These are phyloP conservation scores for Chaetura pelagica DNA, from an alignment of 2,113 vertebrate species.

Conservation along the genomic window DNA sequence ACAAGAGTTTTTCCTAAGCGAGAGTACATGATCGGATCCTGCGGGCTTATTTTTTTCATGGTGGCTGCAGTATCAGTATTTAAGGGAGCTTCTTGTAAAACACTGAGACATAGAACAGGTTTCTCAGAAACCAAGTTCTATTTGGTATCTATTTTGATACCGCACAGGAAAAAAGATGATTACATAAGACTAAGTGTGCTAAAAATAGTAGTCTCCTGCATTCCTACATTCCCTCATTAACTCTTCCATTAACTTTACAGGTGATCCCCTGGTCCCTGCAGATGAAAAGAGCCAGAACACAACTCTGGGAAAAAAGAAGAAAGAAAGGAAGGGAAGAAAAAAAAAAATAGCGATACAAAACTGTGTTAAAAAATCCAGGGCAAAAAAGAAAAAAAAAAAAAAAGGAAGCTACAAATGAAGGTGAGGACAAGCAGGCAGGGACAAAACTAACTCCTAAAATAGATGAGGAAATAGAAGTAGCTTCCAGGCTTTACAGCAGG, in stretches of 20 bases:
- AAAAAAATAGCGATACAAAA: background rate
- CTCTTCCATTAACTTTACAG: constrained; percentile 60
- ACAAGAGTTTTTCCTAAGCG: background rate
- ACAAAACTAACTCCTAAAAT: constrained; percentile 50
- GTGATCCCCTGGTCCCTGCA: constrained; percentile 3
- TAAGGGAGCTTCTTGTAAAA: constrained; percentile 33
- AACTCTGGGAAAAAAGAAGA: background rate
- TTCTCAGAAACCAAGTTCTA: constrained; percentile 58
- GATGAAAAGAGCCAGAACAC: background rate
- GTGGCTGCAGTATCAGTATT: background rate
- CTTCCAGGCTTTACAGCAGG: constrained; percentile 33
- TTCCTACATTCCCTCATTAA: constrained; percentile 63
- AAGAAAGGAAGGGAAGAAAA: too few relatives aligned
- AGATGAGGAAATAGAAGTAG: constrained; percentile 56
- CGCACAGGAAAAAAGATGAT: constrained; percentile 31
- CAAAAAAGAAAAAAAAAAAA: background rate
- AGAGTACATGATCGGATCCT: background rate
- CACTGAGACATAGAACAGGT: constrained; percentile 42
- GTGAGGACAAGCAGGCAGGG: constrained; percentile 35
- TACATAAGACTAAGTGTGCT: constrained; percentile 47
- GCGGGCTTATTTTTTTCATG: background rate
- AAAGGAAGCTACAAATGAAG: constrained; percentile 9
- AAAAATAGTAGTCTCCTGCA: constrained; percentile 64
- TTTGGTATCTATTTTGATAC: constrained; percentile 64
- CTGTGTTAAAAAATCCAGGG: background rate